Percentiles rank a stretch among this genome's conserved stretches.
These are phyloP conservation scores for Scarus forsteni DNA, from an alignment of 2,797 vertebrate genomes.

Conservation along the genomic window DNA sequence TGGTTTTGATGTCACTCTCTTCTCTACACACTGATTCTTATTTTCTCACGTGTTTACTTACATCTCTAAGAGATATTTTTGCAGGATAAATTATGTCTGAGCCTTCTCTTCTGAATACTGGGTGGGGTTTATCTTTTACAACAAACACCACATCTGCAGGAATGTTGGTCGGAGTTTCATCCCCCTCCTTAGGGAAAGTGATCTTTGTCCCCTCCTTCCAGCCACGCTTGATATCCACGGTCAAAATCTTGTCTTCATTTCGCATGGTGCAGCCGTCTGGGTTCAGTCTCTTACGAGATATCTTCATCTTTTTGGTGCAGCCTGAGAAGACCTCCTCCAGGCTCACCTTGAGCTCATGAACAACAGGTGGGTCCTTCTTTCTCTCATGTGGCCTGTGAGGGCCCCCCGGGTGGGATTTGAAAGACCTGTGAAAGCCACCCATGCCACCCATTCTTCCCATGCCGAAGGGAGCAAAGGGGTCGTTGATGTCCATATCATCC, in stretches of 20 bases:
- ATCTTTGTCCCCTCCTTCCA: slow-evolving; percentile 99
- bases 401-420: slow-evolving; percentile 71
- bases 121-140: slow-evolving; percentile 96
- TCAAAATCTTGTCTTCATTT: slow-evolving; percentile 97
- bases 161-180: slow-evolving; percentile 94
- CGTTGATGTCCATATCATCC: slow-evolving; percentile 92
- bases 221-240: slow-evolving; percentile 95
- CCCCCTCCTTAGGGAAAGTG: slow-evolving; percentile 96
- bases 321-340: slow-evolving; percentile 96
- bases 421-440: slow-evolving; percentile 80
- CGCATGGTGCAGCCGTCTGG: slow-evolving; percentile 91
- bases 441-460: slow-evolving; percentile 88
- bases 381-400: slow-evolving; percentile 78
- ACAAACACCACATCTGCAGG: slow-evolving; percentile 98
- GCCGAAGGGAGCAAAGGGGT: slow-evolving; percentile 90
- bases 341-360: slow-evolving; percentile 96
- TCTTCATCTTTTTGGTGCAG: slow-evolving; percentile 97
- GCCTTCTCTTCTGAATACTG: slow-evolving; percentile 93
- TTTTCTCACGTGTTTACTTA: slow-evolving; percentile 72
- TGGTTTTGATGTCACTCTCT: no score
- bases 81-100: slow-evolving; percentile 92
- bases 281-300: slow-evolving; percentile 96
- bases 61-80: slow-evolving; percentile 92
- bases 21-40: no score
- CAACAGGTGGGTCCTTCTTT: slow-evolving; percentile 95